phyloP scores from a whole-genome alignment of 2,113 vertebrate genomes.

The Anas platyrhynchos region DNA sequence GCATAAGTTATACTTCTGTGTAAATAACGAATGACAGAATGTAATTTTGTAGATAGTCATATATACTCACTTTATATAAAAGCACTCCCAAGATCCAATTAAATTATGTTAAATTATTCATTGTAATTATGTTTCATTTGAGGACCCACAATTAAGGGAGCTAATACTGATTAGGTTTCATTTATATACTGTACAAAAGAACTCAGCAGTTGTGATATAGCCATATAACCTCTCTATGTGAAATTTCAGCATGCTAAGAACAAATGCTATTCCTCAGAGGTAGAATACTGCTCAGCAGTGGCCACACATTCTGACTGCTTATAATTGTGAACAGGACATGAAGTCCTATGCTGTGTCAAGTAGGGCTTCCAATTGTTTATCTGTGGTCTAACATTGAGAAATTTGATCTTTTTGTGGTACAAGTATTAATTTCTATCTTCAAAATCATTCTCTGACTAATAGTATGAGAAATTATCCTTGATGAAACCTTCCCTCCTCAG shows the following conservation, averaged over 20 bases:
- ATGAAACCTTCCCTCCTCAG: neutral
- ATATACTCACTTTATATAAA: neutral
- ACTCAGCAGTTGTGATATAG: neutral
- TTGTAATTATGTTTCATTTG: constrained; percentile 27
- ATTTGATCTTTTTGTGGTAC: neutral
- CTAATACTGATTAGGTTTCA: constrained; percentile 22
- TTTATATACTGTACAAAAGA: neutral
- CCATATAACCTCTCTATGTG: neutral
- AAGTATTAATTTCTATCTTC: neutral
- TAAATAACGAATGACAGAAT: neutral
- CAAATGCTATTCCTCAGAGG: neutral
- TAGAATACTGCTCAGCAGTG: neutral
- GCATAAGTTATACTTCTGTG: neutral
- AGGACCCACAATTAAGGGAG: neutral
- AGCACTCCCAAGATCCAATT: neutral
- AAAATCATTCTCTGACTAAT: neutral
- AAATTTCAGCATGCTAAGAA: neutral
- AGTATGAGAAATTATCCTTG: neutral
- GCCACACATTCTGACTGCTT: neutral
- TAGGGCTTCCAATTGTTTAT: neutral
- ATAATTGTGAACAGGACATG: neutral
- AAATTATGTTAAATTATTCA: constrained; percentile 50
- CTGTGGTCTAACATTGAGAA: accelerated
- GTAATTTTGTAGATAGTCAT: neutral
- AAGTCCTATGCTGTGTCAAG: neutral